Evolutionary conservation across 2,888 invertebrate genomes (phyloP).

Genomic region (Tipula confusa): DNA sequence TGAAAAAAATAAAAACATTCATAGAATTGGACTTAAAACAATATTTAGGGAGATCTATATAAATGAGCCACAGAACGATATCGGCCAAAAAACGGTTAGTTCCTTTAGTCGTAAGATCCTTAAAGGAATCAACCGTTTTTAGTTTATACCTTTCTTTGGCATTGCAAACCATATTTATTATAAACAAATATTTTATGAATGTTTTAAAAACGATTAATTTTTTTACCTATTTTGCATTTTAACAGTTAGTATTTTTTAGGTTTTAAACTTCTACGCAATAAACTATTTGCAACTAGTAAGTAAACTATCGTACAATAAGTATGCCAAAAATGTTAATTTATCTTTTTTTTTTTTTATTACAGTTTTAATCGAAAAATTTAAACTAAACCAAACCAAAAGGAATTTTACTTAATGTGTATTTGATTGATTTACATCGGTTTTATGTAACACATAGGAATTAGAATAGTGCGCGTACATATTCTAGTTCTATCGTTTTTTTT

Average conservation of each 20-base stretch:
- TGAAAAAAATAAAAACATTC: not conserved
- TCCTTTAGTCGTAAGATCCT: not conserved
- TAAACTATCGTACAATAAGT: not conserved
- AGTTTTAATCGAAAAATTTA: not conserved
- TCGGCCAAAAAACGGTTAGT: not conserved
- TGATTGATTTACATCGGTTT: not conserved
- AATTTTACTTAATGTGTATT: not conserved
- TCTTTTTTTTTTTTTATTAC: not conserved
- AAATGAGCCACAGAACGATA: not conserved
- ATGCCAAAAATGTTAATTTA: not conserved
- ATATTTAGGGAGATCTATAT: conserved; percentile 1
- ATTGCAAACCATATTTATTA: not conserved
- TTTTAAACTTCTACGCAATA: not conserved
- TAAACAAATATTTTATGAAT: not conserved
- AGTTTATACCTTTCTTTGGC: not conserved
- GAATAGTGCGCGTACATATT: not conserved
- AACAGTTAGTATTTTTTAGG: conserved; percentile 25
- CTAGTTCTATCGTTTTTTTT: not conserved
- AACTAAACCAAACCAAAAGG: not conserved
- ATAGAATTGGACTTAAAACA: not conserved
- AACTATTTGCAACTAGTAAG: conserved; percentile 9
- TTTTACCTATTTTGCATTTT: not conserved
- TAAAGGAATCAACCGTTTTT: not conserved
- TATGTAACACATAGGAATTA: not conserved
- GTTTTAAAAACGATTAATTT: not conserved